Conservation (phyloP, 2,888 invertebrate species). For the Rhagium mordax region DNA sequence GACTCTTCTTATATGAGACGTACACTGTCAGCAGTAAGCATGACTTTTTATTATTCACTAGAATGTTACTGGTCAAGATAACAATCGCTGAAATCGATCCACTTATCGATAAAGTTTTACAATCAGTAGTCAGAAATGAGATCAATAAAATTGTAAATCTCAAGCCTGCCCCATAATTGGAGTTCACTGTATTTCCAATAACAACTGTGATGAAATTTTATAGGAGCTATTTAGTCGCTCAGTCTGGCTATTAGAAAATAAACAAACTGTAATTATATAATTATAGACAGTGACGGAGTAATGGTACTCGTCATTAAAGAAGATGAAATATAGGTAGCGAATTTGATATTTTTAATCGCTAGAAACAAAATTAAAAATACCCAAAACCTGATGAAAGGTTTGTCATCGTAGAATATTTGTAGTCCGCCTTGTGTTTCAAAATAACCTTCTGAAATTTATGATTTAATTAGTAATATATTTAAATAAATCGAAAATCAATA, state of each 20-base stretch:
- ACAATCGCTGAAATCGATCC: slow-evolving; percentile 39
- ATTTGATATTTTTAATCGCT: too few species aligned
- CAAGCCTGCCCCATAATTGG: slow-evolving; percentile 28
- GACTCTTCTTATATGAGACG: not conserved
- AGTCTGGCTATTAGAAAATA: slow-evolving; percentile 39
- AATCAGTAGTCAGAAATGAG: slow-evolving; percentile 35
- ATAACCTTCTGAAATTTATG: too few species aligned
- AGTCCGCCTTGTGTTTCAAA: too few species aligned
- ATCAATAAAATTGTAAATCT: slow-evolving; percentile 39
- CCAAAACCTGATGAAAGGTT: too few species aligned
- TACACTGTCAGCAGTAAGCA: not conserved
- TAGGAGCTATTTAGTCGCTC: slow-evolving; percentile 20
- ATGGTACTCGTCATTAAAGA: not conserved
- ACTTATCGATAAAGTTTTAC: slow-evolving; percentile 33
- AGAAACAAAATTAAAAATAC: too few species aligned
- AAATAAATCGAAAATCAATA: too few species aligned
- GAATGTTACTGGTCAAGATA: slow-evolving; percentile 32
- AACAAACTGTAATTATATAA: slow-evolving; percentile 28
- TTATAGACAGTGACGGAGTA: not conserved
- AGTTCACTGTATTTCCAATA: slow-evolving; percentile 18
- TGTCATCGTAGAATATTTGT: too few species aligned
- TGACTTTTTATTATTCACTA: slow-evolving; percentile 30
- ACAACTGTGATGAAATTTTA: slow-evolving; percentile 39
- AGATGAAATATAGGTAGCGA: not conserved
- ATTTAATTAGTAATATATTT: too few species aligned